These are phyloP conservation scores for Limonius californicus DNA, from an alignment of 1,140 invertebrate species.

Conservation along the genomic window DNA sequence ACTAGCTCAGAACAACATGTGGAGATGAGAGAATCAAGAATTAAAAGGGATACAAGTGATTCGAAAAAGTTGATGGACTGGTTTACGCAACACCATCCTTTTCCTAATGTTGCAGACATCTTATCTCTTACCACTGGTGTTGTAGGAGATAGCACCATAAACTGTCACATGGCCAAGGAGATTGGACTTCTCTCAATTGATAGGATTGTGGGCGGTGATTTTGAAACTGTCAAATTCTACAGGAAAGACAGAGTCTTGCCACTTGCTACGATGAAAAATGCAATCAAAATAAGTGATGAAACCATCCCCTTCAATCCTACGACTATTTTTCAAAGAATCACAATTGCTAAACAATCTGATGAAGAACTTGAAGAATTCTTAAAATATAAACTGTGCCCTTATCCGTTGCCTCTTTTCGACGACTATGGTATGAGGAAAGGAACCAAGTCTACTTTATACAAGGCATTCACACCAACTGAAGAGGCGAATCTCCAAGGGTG, in stretches of 20 bases:
- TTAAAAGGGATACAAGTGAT: too few species aligned
- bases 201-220: too few species aligned
- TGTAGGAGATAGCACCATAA: too few species aligned
- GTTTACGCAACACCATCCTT: too few species aligned
- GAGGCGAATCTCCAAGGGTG: background rate
- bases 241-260: background rate
- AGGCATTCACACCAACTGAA: background rate
- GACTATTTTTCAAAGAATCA: constrained; percentile 35
- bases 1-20: too few species aligned
- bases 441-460: background rate
- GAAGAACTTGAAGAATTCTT: constrained; percentile 42
- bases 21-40: too few species aligned
- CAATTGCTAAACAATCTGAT: constrained; percentile 24
- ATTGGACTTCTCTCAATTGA: too few species aligned
- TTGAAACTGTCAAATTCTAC: too few species aligned
- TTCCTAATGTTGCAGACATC: too few species aligned
- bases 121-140: too few species aligned
- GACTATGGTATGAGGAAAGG: constrained; percentile 44
- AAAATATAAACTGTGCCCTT: constrained; percentile 42
- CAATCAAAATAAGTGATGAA: background rate
- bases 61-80: too few species aligned
- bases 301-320: background rate
- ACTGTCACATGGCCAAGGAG: too few species aligned
- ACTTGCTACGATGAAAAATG: background rate
- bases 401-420: constrained; percentile 40